phyloP scores from a whole-genome alignment of 2,888 invertebrate species.

The Xanthorhoe spadicearia region DNA sequence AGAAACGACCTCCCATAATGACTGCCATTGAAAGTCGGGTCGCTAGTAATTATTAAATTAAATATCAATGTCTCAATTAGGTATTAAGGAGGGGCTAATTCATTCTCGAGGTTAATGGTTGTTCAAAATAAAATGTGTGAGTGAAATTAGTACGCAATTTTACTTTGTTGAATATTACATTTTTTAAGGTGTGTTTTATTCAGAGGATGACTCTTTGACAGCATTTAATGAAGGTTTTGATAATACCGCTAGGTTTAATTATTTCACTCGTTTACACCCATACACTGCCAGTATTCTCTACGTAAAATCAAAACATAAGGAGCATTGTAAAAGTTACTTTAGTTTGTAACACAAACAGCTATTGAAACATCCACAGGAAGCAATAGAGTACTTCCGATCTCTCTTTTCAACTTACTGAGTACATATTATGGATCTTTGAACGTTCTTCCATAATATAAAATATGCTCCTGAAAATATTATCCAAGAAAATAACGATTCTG shows the following conservation, averaged over 20 bases:
- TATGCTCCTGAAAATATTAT: not conserved
- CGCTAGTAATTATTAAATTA: conserved; percentile 32
- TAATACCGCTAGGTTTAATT: too few species aligned
- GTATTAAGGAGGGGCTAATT: conserved; percentile 27
- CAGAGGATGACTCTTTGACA: too few species aligned
- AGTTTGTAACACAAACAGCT: conserved; percentile 4
- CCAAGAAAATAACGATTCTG: not conserved
- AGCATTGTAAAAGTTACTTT: not conserved
- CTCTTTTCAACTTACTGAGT: conserved; percentile 2
- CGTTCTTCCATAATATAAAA: not conserved
- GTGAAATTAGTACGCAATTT: not conserved
- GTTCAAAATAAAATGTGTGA: conserved; percentile 1
- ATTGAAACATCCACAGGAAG: not conserved
- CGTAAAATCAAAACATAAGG: not conserved
- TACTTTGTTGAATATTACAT: not conserved
- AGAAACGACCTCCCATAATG: conserved; percentile 23
- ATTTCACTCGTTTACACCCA: too few species aligned
- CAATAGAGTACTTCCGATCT: not conserved
- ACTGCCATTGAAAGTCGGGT: conserved; percentile 24
- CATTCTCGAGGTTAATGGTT: conserved; percentile 14
- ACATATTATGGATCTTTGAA: conserved; percentile 3
- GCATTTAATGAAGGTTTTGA: too few species aligned
- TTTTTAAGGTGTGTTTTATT: too few species aligned
- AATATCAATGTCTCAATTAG: conserved; percentile 37
- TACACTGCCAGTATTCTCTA: not conserved